Percentiles rank a stretch among this genome's conserved stretches.
These are phyloP conservation scores for Myocastor coypus DNA, from an alignment of 2,113 vertebrate genomes.

Conservation along the genomic window DNA sequence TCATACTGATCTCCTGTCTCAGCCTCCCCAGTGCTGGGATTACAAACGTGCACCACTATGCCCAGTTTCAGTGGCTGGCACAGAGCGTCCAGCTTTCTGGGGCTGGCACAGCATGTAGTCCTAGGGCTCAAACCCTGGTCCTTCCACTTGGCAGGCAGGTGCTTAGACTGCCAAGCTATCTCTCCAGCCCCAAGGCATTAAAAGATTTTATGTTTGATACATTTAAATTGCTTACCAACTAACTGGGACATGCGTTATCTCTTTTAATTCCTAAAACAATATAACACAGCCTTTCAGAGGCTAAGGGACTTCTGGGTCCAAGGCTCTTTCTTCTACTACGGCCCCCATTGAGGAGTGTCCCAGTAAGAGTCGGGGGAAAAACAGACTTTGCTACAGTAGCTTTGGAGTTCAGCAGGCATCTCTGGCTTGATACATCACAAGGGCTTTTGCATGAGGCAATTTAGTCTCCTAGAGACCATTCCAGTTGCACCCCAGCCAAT, in stretches of 20 bases:
- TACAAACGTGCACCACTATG: no score
- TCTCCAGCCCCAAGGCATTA: neutral
- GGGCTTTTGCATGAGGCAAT: slow-evolving; percentile 38
- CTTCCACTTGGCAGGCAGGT: no score
- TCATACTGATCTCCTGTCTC: no score
- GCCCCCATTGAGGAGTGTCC: neutral
- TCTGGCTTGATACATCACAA: slow-evolving; percentile 1
- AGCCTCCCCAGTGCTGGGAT: no score
- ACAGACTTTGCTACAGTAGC: neutral
- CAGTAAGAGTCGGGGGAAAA: neutral
- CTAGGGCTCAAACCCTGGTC: no score
- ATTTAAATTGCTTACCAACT: neutral
- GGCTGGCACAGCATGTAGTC: no score
- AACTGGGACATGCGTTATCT: neutral
- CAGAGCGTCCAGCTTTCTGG: no score
- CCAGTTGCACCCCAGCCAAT: slow-evolving; percentile 63
- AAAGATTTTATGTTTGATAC: neutral
- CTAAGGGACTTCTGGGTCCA: neutral
- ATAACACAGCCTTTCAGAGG: neutral
- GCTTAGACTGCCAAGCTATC: no score
- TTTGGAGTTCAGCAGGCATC: neutral
- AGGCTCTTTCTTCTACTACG: neutral
- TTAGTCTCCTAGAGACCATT: slow-evolving; percentile 56
- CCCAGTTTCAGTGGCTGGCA: no score
- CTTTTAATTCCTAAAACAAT: slow-evolving; percentile 39